Conservation (phyloP, 2,113 vertebrate species). For the Corvus moneduloides region DNA sequence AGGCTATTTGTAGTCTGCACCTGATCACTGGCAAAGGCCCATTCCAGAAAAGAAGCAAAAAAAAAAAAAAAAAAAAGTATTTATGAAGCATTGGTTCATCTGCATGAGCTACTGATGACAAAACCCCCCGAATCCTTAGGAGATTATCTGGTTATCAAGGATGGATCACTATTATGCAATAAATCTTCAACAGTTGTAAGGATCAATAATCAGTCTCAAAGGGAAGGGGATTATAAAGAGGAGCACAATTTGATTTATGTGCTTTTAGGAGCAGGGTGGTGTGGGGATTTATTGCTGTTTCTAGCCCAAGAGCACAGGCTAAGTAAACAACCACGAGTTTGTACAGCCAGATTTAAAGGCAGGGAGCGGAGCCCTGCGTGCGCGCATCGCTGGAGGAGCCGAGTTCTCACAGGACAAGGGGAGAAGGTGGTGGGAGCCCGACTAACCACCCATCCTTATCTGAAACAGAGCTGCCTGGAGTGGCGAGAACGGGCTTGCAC, state of each 20-base stretch:
- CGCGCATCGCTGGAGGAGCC: rapidly evolving
- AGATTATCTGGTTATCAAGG: slow-evolving; percentile 41
- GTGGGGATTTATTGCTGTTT: slow-evolving; percentile 35
- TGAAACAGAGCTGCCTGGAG: background rate
- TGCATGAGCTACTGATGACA: slow-evolving; percentile 11
- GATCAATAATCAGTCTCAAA: slow-evolving; percentile 62
- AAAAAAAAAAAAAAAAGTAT: background rate
- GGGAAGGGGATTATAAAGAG: slow-evolving; percentile 24
- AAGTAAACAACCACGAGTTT: slow-evolving; percentile 29
- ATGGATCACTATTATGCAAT: slow-evolving; percentile 28
- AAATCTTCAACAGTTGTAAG: slow-evolving; percentile 55
- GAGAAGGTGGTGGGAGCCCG: background rate
- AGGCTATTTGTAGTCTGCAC: slow-evolving; percentile 53
- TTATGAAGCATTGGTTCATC: slow-evolving; percentile 14
- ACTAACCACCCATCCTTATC: background rate
- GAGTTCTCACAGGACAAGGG: background rate
- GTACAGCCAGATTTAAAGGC: background rate
- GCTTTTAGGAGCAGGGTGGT: slow-evolving; percentile 33
- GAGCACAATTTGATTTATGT: slow-evolving; percentile 27
- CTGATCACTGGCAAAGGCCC: background rate
- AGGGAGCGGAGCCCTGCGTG: background rate
- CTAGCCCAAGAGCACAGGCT: slow-evolving; percentile 29
- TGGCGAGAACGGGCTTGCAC: background rate
- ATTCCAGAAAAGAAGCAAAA: background rate
- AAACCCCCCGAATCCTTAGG: background rate